phyloP scores from a whole-genome alignment of 2,113 vertebrate species.

The Mirza zaza region DNA sequence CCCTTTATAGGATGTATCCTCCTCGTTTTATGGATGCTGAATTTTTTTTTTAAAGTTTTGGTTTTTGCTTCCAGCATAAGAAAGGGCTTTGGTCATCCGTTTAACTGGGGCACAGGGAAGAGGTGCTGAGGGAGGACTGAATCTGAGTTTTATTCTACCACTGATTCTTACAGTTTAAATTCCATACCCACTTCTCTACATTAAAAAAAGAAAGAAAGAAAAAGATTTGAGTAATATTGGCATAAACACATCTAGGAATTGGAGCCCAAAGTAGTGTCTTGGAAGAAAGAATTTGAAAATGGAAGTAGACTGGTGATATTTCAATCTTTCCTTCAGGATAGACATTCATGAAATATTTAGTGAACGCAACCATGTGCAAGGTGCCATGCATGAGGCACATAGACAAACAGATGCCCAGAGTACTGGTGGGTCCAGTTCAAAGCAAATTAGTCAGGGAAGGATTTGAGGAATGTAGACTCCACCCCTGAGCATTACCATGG shows the following conservation, averaged over 20 bases:
- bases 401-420: not conserved
- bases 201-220: not conserved
- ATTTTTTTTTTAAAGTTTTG: slow-evolving; percentile 54
- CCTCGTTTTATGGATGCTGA: not conserved
- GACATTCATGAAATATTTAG: not conserved
- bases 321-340: not conserved
- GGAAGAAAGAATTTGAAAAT: not conserved
- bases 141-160: not conserved
- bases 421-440: not conserved
- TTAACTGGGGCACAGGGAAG: slow-evolving; percentile 46
- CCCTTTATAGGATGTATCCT: not conserved
- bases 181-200: not conserved
- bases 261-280: not conserved
- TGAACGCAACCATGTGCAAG: not conserved
- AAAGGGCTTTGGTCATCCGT: slow-evolving; percentile 81
- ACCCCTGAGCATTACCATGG: not conserved
- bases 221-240: not conserved
- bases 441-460: slow-evolving; percentile 4
- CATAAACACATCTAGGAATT: not conserved
- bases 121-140: not conserved
- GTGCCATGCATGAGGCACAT: not conserved
- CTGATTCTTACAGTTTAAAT: not conserved
- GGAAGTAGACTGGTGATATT: not conserved
- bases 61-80: slow-evolving; percentile 80
- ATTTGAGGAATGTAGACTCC: not conserved